A percentile compares a stretch with the other conserved stretches of the same genome.
phyloP scores from a whole-genome alignment of 1,140 invertebrate genomes.

The Brachionus manjavacas region DNA sequence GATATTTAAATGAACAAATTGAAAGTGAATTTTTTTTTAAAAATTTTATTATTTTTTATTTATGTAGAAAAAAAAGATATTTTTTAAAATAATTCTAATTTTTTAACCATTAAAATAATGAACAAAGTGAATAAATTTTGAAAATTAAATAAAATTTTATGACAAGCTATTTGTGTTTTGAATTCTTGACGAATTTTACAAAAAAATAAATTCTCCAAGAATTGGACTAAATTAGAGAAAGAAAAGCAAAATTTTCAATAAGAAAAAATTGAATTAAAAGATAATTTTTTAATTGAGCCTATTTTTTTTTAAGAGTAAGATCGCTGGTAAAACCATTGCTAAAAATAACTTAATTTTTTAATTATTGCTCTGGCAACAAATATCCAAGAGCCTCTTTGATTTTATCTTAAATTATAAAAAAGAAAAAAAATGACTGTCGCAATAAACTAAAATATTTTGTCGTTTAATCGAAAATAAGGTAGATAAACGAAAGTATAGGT shows the following conservation, averaged over 20 bases:
- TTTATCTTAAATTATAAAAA: background rate
- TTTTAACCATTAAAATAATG: conserved; percentile 1
- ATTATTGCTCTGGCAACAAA: background rate
- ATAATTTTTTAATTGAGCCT: background rate
- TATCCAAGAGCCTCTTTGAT: background rate
- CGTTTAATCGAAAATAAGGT: background rate
- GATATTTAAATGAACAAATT: background rate
- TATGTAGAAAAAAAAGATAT: background rate
- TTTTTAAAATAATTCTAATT: background rate
- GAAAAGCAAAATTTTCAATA: too few relatives aligned
- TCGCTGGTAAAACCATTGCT: background rate
- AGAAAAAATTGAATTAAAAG: background rate
- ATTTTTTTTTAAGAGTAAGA: background rate
- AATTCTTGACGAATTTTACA: background rate
- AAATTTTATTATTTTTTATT: background rate
- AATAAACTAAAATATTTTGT: background rate
- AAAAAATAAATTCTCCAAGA: background rate
- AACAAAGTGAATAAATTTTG: background rate
- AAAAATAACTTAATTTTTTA: background rate
- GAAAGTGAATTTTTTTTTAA: background rate
- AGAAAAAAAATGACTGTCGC: background rate
- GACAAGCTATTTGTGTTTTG: background rate
- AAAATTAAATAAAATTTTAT: background rate
- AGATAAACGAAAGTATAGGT: background rate
- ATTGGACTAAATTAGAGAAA: background rate